Evolutionary conservation across 2,113 vertebrate genomes (phyloP).

Genomic region (Ceuthmochares aereus): DNA sequence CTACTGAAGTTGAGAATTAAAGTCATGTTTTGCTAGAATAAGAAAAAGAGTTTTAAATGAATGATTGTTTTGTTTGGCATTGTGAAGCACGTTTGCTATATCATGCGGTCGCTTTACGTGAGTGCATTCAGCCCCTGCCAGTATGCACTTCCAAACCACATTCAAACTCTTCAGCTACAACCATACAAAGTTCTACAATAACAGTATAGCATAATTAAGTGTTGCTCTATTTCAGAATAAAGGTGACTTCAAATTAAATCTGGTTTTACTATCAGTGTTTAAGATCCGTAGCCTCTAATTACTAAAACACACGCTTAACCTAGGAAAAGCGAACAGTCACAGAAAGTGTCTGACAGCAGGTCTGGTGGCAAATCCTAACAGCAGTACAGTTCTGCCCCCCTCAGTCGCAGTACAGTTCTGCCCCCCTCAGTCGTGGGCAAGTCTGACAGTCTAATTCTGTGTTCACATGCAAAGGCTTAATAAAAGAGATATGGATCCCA

Average conservation of each 20-base stretch:
- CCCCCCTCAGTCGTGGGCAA: neutral
- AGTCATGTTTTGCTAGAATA: neutral
- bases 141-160: neutral
- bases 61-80: neutral
- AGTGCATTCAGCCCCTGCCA: neutral
- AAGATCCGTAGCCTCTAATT: neutral
- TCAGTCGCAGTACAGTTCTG: neutral
- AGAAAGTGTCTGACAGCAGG: neutral
- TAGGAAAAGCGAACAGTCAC: neutral
- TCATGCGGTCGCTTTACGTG: neutral
- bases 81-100: neutral
- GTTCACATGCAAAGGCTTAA: neutral
- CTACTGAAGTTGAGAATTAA: neutral
- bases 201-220: neutral
- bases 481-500: neutral
- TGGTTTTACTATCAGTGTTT: neutral
- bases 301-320: neutral
- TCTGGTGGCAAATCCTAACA: neutral
- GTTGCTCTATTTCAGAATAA: neutral
- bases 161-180: neutral
- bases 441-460: neutral
- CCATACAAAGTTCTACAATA: neutral
- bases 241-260: neutral
- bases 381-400: neutral
- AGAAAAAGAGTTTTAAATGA: neutral